Evolutionary conservation across 2,797 vertebrate genomes (phyloP), one percentile per base, ranked within the genome.

Genomic region (Pangasius mekongensis): DNA sequence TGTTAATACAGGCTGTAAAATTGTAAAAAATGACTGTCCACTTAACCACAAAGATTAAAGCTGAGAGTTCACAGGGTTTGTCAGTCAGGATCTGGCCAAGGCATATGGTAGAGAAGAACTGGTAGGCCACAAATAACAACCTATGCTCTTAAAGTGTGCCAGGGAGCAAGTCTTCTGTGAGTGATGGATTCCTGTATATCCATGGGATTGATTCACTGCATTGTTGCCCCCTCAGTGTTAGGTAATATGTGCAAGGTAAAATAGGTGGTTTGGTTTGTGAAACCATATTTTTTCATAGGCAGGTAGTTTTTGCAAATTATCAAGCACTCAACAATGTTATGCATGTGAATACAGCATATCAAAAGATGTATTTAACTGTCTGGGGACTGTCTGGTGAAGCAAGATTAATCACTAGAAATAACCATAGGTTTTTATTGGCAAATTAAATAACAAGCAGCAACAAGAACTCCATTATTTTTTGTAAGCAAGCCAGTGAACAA

Each of bases 391-490:
- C 85, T 87, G 49, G 18, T 49, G 71, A 78, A 60, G 49, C 39
- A 71, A 73, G 74, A 73, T 62, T 73, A 87, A 47, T 83, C n/a
- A 69, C 60, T 27, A 84, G 62, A 83, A 52, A 86, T 83, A 89
- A 77, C 39, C 76, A 86, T 33, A 30, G 36, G 56, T 27, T 76
- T 90, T 87, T 78, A 87, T 52, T 81, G 30, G 43, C 20, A 85
- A 64, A 89, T 85, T 69, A 80, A 36, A 82, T 87, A 39, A 85
- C 81, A 87, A 62, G 88, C 85, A 78, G 54, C 69, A 87, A 85
- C 82, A 89, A 66, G 86, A 83, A 83, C 83, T 64, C 71, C 56
- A 73, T 84, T 84, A 66, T 56, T 66, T 47, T 43, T 69, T 66
- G 54, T 39, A 73, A 77, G 82, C 74, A 84, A 89, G 24, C 22